Base-by-base conservation (phyloP, 1,140 invertebrate species). In the Aphis craccivora region DNA sequence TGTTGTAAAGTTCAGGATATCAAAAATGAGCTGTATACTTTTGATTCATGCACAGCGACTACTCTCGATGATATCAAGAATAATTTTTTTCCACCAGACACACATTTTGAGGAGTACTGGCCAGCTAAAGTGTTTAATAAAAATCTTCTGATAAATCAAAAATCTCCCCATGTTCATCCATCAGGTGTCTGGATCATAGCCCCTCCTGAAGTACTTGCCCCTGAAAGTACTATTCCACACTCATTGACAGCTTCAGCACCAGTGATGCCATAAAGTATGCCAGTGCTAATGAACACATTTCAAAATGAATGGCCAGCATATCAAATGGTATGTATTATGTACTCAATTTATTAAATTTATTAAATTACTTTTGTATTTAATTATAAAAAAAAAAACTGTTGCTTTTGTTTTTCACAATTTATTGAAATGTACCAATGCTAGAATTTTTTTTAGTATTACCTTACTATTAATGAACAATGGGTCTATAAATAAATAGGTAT, bases 101-200 rank as follows among this genome's bases (percentile, higher is more conserved):
- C n/a, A n/a, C n/a, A n/a, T n/a, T n/a, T n/a, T n/a, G n/a, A n/a
- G n/a, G n/a, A n/a, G n/a, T n/a, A n/a, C n/a, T n/a, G n/a, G n/a
- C n/a, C n/a, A n/a, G n/a, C n/a, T n/a, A n/a, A n/a, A n/a, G n/a
- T n/a, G n/a, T n/a, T n/a, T n/a, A n/a, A n/a, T n/a, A n/a, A n/a
- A n/a, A n/a, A n/a, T n/a, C n/a, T n/a, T n/a, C n/a, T n/a, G n/a
- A n/a, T n/a, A n/a, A n/a, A n/a, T n/a, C n/a, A n/a, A n/a, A n/a
- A n/a, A n/a, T n/a, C n/a, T n/a, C n/a, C 91, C 8, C 92, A 93
- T n/a, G 84, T 93, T 23, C 60, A 84, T 67, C 90, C 84, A 25
- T 40, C 60, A 25, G 88, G 60, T 43, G 48, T 94, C 1, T 94
- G 94, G 94, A 94, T 94, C 8, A 94, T 94, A 90, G 94, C 91